Percentiles rank a stretch among this genome's conserved stretches.
Conservation (phyloP, 2,888 invertebrate species). For the Oxycera nigricornis region DNA sequence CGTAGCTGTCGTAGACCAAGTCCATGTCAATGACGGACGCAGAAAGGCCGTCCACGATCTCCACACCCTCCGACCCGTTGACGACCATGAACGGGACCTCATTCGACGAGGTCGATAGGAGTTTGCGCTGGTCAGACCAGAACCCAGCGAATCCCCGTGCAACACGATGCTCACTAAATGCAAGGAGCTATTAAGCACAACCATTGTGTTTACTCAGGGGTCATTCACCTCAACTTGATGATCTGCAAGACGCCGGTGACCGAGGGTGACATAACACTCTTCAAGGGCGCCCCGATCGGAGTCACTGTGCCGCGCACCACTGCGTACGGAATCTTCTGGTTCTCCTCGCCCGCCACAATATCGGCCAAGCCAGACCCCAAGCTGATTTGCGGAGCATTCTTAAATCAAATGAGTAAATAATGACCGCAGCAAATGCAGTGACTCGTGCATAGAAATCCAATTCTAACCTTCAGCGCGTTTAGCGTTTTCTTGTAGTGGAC, state of each 20-base stretch:
- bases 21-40: conserved; percentile 79
- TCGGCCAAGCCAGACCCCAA: conserved; percentile 70
- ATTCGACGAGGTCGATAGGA: conserved; percentile 80
- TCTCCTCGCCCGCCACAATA: conserved; percentile 69
- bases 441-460: background rate
- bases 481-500: conserved; percentile 76
- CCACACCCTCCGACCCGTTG: conserved; percentile 69
- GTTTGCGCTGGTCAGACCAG: conserved; percentile 83
- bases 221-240: conserved; percentile 66
- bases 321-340: conserved; percentile 74
- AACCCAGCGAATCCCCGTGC: conserved; percentile 85
- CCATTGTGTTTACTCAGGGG: background rate
- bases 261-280: conserved; percentile 74
- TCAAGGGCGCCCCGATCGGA: conserved; percentile 77
- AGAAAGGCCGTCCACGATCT: conserved; percentile 77
- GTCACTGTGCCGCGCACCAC: conserved; percentile 78
- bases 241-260: conserved; percentile 82
- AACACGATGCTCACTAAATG: conserved; percentile 76
- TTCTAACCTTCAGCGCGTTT: conserved; percentile 72
- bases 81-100: conserved; percentile 80
- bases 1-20: conserved; percentile 82
- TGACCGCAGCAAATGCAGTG: too few relatives aligned
- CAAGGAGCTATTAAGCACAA: background rate
- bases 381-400: conserved; percentile 75
- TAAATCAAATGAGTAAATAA: conserved; percentile 30